phyloP scores from a whole-genome alignment of 2,113 vertebrate genomes.

The Apeltes quadracus region DNA sequence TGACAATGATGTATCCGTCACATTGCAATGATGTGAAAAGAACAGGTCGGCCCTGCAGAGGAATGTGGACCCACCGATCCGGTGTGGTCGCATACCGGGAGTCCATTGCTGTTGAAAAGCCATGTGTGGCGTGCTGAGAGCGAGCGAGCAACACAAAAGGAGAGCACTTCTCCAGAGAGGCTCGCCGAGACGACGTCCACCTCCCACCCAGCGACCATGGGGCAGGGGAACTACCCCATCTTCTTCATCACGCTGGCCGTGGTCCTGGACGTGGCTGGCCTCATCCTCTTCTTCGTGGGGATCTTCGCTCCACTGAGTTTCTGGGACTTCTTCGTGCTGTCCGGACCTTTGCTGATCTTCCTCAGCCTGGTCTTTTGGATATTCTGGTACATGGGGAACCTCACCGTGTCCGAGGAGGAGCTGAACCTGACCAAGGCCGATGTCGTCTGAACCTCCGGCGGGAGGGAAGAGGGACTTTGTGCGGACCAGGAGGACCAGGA shows the following conservation, averaged over 20 bases:
- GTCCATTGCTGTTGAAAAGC: conserved; percentile 11
- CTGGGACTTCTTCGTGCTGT: conserved; percentile 90
- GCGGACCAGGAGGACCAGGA: not conserved
- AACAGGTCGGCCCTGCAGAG: conserved; percentile 47
- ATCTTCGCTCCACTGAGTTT: conserved; percentile 78
- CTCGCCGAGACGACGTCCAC: not conserved
- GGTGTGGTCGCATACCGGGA: conserved; percentile 38
- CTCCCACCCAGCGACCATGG: conserved; percentile 41
- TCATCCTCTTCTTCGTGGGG: conserved; percentile 84
- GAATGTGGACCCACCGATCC: conserved; percentile 42
- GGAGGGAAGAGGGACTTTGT: not conserved
- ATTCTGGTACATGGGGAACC: conserved; percentile 87
- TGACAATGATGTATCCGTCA: conserved; percentile 19
- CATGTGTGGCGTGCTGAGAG: conserved; percentile 42
- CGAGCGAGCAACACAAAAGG: conserved; percentile 3
- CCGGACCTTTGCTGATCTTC: conserved; percentile 84
- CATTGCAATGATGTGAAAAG: not conserved
- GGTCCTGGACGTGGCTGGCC: conserved; percentile 77
- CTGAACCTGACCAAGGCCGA: conserved; percentile 54
- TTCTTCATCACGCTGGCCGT: conserved; percentile 76
- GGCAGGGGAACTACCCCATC: conserved; percentile 60
- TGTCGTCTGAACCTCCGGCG: conserved; percentile 17
- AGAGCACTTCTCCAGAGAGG: not conserved
- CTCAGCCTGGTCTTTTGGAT: conserved; percentile 89
- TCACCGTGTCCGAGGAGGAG: conserved; percentile 80